Evolutionary conservation across 2,113 vertebrate species (phyloP).

Genomic region (Ceuthmochares aereus): DNA sequence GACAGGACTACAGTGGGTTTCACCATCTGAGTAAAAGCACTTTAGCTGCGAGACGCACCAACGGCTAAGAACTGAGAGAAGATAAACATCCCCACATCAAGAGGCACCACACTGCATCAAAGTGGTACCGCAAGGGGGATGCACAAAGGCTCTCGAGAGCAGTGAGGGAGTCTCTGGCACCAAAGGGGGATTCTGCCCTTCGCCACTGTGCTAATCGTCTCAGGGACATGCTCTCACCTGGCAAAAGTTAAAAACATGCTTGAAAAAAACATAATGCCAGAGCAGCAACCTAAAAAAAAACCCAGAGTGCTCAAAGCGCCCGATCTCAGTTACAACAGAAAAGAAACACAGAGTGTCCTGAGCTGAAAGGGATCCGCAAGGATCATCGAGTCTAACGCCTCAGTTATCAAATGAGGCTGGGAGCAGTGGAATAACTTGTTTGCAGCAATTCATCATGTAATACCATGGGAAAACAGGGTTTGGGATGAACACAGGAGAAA

Average conservation of each 20-base stretch:
- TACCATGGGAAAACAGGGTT: accelerated
- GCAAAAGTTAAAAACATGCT: background rate
- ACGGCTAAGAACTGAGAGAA: background rate
- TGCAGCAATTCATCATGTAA: accelerated
- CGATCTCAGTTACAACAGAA: background rate
- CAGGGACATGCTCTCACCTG: background rate
- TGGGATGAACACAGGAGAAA: accelerated
- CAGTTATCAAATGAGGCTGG: background rate
- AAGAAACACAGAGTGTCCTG: too few relatives aligned
- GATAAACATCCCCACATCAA: slow-evolving; percentile 63
- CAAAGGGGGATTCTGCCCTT: slow-evolving; percentile 17
- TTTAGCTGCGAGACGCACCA: slow-evolving; percentile 34
- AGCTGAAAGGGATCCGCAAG: too few relatives aligned
- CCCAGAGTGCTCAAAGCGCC: background rate
- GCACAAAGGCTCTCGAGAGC: background rate
- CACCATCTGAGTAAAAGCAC: slow-evolving; percentile 47
- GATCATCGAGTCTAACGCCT: too few relatives aligned
- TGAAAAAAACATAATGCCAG: background rate
- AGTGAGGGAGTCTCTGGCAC: background rate
- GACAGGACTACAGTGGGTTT: slow-evolving; percentile 29
- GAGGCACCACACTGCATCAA: background rate
- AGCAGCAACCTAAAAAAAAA: background rate
- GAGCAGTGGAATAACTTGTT: background rate
- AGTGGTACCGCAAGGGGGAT: background rate
- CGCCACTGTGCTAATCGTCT: background rate